Evolutionary conservation across 2,888 invertebrate genomes (phyloP).

Genomic region (Cactoblastis cactorum): DNA sequence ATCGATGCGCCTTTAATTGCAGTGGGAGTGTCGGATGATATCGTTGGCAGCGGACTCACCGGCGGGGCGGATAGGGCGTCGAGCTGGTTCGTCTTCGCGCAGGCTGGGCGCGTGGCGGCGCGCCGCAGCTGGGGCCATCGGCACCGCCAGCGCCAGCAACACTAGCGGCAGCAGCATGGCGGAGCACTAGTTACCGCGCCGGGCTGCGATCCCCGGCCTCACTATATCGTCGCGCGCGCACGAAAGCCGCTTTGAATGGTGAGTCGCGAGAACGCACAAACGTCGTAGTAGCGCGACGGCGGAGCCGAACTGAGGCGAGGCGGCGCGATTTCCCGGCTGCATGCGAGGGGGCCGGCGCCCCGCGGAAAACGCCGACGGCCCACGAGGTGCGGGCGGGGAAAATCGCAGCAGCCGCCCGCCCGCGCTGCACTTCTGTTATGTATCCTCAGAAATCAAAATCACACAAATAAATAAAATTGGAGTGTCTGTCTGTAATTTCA

Average conservation of each 20-base stretch:
- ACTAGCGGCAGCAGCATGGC: conserved; percentile 66
- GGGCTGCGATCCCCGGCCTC: conserved; percentile 59
- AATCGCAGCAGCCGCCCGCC: conserved; percentile 54
- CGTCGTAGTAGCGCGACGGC: conserved; percentile 71
- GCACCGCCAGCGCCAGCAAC: conserved; percentile 59
- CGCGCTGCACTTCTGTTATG: too few species aligned
- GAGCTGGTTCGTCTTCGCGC: conserved; percentile 83
- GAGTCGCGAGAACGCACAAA: conserved; percentile 58
- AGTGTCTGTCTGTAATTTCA: too few species aligned
- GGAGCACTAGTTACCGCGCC: conserved; percentile 49
- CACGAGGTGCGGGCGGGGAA: conserved; percentile 64
- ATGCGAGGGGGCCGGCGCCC: conserved; percentile 67
- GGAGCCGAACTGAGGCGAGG: conserved; percentile 71
- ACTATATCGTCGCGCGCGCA: conserved; percentile 69
- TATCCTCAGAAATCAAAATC: too few species aligned
- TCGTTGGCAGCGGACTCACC: conserved; percentile 75
- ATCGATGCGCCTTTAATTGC: conserved; percentile 46
- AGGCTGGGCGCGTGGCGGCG: conserved; percentile 82
- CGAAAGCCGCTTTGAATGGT: conserved; percentile 39
- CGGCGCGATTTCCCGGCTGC: conserved; percentile 72
- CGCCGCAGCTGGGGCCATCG: conserved; percentile 47
- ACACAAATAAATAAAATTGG: too few species aligned
- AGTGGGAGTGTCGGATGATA: conserved; percentile 28
- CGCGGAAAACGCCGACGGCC: conserved; percentile 66
- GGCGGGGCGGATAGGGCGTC: conserved; percentile 82